Percentiles rank a stretch among this genome's conserved stretches.
Evolutionary conservation across 2,113 vertebrate species (phyloP).

Genomic region (Grus americana): DNA sequence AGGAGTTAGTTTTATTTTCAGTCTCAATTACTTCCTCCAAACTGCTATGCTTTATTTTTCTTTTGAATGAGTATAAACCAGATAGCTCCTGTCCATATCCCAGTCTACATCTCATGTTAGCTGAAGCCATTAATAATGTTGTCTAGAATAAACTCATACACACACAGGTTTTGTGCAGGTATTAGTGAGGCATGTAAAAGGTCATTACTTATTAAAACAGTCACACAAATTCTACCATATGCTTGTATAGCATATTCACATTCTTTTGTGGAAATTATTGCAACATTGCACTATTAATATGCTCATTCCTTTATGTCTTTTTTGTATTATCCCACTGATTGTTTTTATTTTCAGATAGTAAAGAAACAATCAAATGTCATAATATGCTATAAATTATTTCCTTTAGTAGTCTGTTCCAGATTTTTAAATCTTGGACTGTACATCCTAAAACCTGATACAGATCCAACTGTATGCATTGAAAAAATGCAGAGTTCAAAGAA

Average conservation of each 20-base stretch:
- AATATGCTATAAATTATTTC: neutral
- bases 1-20: neutral
- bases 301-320: neutral
- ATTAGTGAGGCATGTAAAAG: neutral
- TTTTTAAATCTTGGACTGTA: neutral
- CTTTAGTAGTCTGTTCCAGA: neutral
- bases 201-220: neutral
- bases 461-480: neutral
- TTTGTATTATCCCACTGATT: neutral
- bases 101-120: neutral
- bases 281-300: neutral
- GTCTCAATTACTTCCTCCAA: neutral
- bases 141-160: neutral
- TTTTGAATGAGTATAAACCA: neutral
- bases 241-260: neutral
- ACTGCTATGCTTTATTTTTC: neutral
- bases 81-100: neutral
- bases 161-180: neutral
- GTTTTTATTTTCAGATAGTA: neutral
- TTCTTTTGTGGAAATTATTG: neutral
- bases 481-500: neutral
- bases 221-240: neutral
- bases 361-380: neutral
- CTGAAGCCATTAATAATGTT: neutral
- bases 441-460: neutral